These are phyloP conservation scores for Urophycis tenuis DNA, from an alignment of 2,797 vertebrate genomes.

Conservation along the genomic window DNA sequence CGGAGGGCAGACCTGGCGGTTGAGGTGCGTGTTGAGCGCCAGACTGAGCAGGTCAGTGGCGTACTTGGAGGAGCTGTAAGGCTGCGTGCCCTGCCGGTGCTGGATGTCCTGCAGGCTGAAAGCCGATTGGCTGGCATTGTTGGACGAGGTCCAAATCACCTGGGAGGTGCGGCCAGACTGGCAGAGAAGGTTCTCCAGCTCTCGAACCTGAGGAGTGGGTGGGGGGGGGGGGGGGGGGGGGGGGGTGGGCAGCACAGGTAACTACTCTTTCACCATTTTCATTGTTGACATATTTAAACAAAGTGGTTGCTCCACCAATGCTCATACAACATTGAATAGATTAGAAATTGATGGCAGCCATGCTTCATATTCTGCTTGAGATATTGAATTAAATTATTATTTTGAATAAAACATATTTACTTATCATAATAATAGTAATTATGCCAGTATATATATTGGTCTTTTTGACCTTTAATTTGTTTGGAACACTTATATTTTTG, in stretches of 20 bases:
- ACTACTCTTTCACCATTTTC: too few relatives aligned
- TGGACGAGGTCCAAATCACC: conserved; percentile 93
- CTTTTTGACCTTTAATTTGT: too few relatives aligned
- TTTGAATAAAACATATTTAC: too few relatives aligned
- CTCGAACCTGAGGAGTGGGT: conserved; percentile 70
- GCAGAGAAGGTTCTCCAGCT: conserved; percentile 81
- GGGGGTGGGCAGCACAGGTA: not conserved
- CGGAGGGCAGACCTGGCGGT: conserved; percentile 71
- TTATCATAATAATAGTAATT: too few relatives aligned
- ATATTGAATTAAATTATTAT: too few relatives aligned
- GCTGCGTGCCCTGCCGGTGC: conserved; percentile 78
- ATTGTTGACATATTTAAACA: too few relatives aligned
- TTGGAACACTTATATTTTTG: not conserved
- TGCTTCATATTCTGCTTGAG: too few relatives aligned
- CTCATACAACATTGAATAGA: too few relatives aligned
- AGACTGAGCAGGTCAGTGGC: conserved; percentile 87
- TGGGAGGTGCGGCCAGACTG: conserved; percentile 61
- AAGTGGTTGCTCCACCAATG: too few relatives aligned
- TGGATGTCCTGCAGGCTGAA: conserved; percentile 87
- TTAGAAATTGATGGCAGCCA: too few relatives aligned
- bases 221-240: not conserved
- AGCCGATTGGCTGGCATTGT: conserved; percentile 79
- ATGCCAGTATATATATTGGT: too few relatives aligned
- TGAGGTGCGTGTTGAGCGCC: conserved; percentile 81
- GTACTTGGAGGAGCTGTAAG: conserved; percentile 97